These are phyloP conservation scores for Octopus bimaculoides DNA, from an alignment of 1,140 invertebrate species.

Conservation along the genomic window DNA sequence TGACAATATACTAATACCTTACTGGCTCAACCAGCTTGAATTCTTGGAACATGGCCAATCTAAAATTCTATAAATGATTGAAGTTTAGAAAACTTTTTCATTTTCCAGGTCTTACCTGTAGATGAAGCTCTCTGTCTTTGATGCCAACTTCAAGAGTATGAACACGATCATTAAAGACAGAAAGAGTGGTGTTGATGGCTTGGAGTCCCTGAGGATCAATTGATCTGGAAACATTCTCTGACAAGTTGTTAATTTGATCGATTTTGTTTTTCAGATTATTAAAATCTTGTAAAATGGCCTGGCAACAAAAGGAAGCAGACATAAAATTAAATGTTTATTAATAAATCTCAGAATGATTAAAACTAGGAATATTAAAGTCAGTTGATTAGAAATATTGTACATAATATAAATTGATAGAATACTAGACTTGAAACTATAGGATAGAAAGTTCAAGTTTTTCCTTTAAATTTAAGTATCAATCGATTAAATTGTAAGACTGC, in stretches of 20 bases:
- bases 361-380: background rate
- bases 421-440: no score
- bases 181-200: slow-evolving; percentile 45
- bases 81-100: no score
- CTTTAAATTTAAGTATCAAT: no score
- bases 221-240: slow-evolving; percentile 29
- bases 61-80: no score
- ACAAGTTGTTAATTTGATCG: slow-evolving; percentile 30
- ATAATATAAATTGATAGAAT: no score
- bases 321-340: background rate
- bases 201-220: slow-evolving; percentile 42
- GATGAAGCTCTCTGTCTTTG: slow-evolving; percentile 38
- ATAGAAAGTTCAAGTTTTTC: no score
- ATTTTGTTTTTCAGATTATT: slow-evolving; percentile 41
- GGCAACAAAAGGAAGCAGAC: slow-evolving; percentile 15
- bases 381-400: no score
- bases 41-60: no score
- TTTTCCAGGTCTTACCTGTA: slow-evolving; percentile 34
- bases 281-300: slow-evolving; percentile 39
- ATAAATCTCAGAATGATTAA: background rate
- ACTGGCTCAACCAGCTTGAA: no score
- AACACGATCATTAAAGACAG: slow-evolving; percentile 41
- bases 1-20: no score
- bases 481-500: no score
- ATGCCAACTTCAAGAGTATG: slow-evolving; percentile 38